phyloP scores from a whole-genome alignment of 2,113 vertebrate species.

The Nerophis ophidion region DNA sequence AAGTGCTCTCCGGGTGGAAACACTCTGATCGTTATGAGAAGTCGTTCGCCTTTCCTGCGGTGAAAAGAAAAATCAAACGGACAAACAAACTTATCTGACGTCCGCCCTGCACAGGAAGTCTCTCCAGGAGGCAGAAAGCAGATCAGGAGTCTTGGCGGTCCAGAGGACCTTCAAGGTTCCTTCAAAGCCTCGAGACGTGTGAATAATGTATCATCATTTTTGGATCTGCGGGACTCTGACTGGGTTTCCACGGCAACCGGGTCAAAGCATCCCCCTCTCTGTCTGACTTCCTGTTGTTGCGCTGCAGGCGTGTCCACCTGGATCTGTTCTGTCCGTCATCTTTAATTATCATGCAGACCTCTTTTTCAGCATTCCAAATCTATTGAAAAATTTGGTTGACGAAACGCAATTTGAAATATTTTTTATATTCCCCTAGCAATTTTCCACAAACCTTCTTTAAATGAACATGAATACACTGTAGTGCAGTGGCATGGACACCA shows the following conservation, averaged over 20 bases:
- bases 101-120: no score
- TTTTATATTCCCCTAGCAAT: no score
- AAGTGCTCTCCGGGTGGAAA: slow-evolving; percentile 35
- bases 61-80: background rate
- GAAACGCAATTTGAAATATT: no score
- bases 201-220: slow-evolving; percentile 19
- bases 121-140: no score
- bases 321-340: no score
- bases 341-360: no score
- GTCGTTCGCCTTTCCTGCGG: background rate
- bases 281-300: slow-evolving; percentile 48
- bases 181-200: background rate
- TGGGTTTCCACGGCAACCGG: slow-evolving; percentile 44
- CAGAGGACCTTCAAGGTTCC: background rate
- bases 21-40: slow-evolving; percentile 2
- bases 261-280: slow-evolving; percentile 28
- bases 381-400: no score
- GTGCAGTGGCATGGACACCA: no score
- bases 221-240: slow-evolving; percentile 25
- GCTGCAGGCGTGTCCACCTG: background rate
- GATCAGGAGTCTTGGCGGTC: background rate
- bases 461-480: no score
- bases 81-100: background rate
- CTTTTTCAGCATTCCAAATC: no score
- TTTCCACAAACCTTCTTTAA: no score